Conservation (phyloP, 1,140 invertebrate genomes). For the Hetaerina americana region DNA sequence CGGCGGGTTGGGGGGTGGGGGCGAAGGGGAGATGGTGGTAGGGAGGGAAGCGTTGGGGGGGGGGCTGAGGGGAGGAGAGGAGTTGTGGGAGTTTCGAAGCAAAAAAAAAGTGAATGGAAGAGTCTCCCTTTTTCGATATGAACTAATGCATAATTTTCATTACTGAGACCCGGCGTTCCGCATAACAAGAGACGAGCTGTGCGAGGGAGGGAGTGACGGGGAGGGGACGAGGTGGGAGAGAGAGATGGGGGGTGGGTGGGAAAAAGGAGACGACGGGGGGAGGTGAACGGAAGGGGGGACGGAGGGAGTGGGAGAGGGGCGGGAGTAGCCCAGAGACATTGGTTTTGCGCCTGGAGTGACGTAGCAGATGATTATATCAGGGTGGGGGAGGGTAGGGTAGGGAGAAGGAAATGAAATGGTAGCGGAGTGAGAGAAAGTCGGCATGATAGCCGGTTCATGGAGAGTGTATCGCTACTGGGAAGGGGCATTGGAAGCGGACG, state of each 20-base stretch:
- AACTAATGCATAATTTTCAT: slow-evolving; percentile 1
- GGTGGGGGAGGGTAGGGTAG: neutral
- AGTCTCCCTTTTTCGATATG: neutral
- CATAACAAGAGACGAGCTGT: neutral
- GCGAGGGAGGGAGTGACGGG: too few relatives aligned
- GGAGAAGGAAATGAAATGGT: neutral
- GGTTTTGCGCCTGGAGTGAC: too few relatives aligned
- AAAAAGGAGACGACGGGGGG: neutral
- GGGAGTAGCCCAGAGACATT: neutral
- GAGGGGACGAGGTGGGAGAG: neutral
- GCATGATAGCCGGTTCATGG: too few relatives aligned
- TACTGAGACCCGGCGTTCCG: neutral
- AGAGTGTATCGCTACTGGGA: too few relatives aligned
- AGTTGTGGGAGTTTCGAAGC: neutral
- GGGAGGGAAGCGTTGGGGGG: neutral
- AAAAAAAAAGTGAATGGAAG: neutral
- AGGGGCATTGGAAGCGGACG: too few relatives aligned
- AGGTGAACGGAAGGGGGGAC: neutral
- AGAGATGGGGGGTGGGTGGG: neutral
- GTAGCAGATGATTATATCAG: too few relatives aligned
- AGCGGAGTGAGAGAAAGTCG: too few relatives aligned
- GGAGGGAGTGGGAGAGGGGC: neutral
- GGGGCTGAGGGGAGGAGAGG: neutral
- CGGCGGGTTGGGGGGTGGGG: neutral
- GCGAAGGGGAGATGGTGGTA: neutral